These are phyloP conservation scores for Hanleya hanleyi DNA, from an alignment of 2,888 invertebrate genomes.

Conservation along the genomic window DNA sequence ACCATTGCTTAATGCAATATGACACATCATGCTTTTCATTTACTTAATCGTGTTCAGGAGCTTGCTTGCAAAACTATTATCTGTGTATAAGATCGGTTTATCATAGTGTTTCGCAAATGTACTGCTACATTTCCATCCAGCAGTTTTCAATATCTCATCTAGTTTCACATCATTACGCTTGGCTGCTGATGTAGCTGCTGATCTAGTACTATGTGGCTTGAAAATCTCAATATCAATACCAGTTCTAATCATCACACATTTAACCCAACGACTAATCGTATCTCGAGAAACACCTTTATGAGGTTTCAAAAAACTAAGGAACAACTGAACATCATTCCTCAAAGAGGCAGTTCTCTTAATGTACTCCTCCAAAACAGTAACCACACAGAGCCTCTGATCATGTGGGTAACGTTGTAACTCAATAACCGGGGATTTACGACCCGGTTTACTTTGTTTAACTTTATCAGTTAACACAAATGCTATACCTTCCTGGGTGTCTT, in stretches of 20 bases:
- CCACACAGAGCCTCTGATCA: constrained; percentile 3
- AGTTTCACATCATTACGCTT: neutral
- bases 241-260: neutral
- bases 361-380: neutral
- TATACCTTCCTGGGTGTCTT: constrained; percentile 8
- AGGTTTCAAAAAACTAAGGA: neutral
- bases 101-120: too few relatives aligned
- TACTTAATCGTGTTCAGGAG: too few relatives aligned
- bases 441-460: constrained; percentile 34
- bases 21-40: too few relatives aligned
- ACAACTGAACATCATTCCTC: neutral
- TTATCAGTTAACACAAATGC: constrained; percentile 20
- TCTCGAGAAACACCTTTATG: neutral
- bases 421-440: constrained; percentile 11
- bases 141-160: neutral
- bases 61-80: too few relatives aligned
- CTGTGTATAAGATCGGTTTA: too few relatives aligned
- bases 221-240: neutral
- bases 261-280: neutral
- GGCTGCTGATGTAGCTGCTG: constrained; percentile 1
- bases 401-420: neutral
- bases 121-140: too few relatives aligned
- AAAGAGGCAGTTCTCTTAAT: neutral
- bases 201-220: neutral
- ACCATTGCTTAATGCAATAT: too few relatives aligned